A percentile compares a stretch with the other conserved stretches of the same genome.
Evolutionary conservation across 2,113 vertebrate genomes (phyloP).

Genomic region (Erythrolamprus reginae): DNA sequence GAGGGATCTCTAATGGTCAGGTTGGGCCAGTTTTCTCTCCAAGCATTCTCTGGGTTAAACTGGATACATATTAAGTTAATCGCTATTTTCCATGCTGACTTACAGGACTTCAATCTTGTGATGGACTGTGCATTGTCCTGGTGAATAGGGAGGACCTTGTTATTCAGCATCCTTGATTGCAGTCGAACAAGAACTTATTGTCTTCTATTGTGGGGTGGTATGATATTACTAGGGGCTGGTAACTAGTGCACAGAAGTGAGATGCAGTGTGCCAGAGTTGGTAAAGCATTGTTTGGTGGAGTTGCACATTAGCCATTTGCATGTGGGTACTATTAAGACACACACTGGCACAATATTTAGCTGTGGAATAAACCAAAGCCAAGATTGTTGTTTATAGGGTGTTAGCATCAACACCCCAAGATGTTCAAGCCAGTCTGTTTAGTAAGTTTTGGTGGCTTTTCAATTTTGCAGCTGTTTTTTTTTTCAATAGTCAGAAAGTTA

Average conservation of each 20-base stretch:
- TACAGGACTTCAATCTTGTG: not conserved
- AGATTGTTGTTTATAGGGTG: not conserved
- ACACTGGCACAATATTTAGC: too few relatives aligned
- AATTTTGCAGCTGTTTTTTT: not conserved
- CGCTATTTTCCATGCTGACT: not conserved
- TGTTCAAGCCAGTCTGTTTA: not conserved
- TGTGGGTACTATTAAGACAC: too few relatives aligned
- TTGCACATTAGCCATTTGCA: too few relatives aligned
- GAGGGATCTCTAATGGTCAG: not conserved
- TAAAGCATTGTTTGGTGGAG: too few relatives aligned
- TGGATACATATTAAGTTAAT: not conserved
- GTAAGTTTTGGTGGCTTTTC: not conserved
- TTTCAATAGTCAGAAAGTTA: not conserved
- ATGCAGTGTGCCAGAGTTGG: too few relatives aligned
- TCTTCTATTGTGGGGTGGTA: too few relatives aligned
- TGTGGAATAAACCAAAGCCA: too few relatives aligned
- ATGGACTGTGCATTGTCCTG: not conserved
- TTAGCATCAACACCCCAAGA: not conserved
- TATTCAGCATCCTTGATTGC: too few relatives aligned
- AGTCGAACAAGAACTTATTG: too few relatives aligned
- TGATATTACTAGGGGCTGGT: too few relatives aligned
- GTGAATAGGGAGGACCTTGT: not conserved
- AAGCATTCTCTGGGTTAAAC: not conserved
- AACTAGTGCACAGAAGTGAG: too few relatives aligned
- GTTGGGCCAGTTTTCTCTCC: not conserved